Percentiles rank a stretch among this genome's conserved stretches.
Conservation (phyloP, 2,113 vertebrate genomes). For the Ia io region DNA sequence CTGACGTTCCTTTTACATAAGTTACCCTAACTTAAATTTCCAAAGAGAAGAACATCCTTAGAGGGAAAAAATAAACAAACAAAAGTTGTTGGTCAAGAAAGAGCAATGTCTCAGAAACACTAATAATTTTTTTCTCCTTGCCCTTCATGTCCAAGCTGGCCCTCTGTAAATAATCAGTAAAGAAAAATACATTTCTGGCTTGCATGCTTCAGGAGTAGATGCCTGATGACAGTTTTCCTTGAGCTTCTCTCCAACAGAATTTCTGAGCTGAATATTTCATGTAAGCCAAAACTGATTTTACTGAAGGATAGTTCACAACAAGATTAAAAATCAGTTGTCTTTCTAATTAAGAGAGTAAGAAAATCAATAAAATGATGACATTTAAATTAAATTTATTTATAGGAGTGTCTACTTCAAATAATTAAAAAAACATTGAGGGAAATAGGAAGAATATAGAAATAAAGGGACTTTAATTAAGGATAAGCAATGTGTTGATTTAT, state of each 20-base stretch:
- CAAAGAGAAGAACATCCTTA: neutral
- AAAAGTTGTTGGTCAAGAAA: neutral
- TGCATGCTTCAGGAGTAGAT: neutral
- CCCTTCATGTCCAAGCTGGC: neutral
- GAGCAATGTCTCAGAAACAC: neutral
- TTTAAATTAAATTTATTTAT: constrained; percentile 68
- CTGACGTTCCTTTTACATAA: neutral
- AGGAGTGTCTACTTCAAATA: neutral
- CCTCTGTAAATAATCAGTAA: neutral
- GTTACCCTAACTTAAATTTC: neutral
- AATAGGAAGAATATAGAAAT: neutral
- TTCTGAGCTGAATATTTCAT: neutral
- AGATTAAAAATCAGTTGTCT: constrained; percentile 49
- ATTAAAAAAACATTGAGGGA: neutral
- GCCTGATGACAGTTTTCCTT: neutral
- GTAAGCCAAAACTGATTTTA: constrained; percentile 40
- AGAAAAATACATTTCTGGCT: neutral
- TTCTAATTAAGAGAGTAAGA: constrained; percentile 58
- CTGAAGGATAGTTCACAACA: neutral
- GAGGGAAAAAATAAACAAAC: neutral
- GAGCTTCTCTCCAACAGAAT: neutral
- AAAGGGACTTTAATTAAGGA: neutral
- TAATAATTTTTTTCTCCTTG: neutral
- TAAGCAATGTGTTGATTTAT: neutral
- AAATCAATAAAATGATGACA: constrained; percentile 62